Conservation (phyloP, 2,113 vertebrate species). For the Stercorarius parasiticus region DNA sequence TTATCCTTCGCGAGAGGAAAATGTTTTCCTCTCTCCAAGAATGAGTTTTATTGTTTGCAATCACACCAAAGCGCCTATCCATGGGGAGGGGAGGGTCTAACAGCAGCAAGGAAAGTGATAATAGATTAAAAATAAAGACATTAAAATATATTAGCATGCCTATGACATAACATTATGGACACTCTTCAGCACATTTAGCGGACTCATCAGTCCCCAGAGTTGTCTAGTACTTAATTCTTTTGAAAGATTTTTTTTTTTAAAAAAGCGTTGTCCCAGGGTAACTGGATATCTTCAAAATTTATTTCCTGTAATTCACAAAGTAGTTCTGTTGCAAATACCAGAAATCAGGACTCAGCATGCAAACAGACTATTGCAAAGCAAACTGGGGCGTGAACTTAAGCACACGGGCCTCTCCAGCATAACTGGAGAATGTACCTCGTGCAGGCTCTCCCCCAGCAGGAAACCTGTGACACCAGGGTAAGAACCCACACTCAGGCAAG, state of each 20-base stretch:
- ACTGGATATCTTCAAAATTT: background rate
- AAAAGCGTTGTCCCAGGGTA: background rate
- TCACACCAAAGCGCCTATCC: background rate
- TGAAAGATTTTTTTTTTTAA: background rate
- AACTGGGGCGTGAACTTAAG: background rate
- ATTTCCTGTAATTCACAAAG: background rate
- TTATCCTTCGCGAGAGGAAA: background rate
- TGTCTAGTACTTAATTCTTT: background rate
- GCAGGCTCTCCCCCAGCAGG: background rate
- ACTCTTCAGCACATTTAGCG: background rate
- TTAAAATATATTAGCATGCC: background rate
- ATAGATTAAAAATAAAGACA: background rate
- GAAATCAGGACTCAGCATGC: background rate
- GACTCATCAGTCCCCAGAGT: background rate
- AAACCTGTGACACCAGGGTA: background rate
- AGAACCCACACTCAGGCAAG: accelerated
- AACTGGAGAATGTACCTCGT: background rate
- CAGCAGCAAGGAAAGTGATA: background rate
- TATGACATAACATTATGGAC: background rate
- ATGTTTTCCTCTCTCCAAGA: background rate
- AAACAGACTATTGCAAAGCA: background rate
- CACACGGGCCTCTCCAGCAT: background rate
- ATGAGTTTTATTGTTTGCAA: background rate
- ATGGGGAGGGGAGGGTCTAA: background rate
- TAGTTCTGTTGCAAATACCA: background rate